Conservation (phyloP, 2,797 vertebrate genomes). For the Spondyliosoma cantharus region DNA sequence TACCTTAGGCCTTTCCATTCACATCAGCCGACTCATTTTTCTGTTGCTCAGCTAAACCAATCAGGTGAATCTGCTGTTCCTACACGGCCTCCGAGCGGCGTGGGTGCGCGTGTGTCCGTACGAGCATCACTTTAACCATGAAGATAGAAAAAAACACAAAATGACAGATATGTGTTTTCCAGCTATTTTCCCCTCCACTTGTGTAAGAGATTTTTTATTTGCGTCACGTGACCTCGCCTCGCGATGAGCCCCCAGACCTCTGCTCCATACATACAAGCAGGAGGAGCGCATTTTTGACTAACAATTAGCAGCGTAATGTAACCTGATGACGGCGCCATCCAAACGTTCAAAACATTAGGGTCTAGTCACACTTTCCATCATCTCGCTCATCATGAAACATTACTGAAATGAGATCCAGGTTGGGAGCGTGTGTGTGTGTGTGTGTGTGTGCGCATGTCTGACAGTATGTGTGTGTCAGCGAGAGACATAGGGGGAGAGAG, state of each 20-base stretch:
- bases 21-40: slow-evolving; percentile 67
- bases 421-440: slow-evolving; percentile 10
- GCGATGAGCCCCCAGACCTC: slow-evolving; percentile 40
- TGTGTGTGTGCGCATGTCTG: slow-evolving; percentile 3
- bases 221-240: slow-evolving; percentile 53
- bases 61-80: slow-evolving; percentile 58
- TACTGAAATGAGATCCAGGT: slow-evolving; percentile 81
- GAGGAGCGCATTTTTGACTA: slow-evolving; percentile 38
- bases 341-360: slow-evolving; percentile 62
- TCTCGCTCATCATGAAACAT: slow-evolving; percentile 89
- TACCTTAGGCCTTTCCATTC: slow-evolving; percentile 64
- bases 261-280: slow-evolving; percentile 29
- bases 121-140: slow-evolving; percentile 9
- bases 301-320: slow-evolving; percentile 60
- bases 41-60: slow-evolving; percentile 66
- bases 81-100: slow-evolving; percentile 6
- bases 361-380: slow-evolving; percentile 85
- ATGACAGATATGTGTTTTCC: slow-evolving; percentile 19
- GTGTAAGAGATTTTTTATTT: slow-evolving; percentile 16
- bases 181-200: slow-evolving; percentile 1
- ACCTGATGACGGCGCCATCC: slow-evolving; percentile 59
- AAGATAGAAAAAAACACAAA: slow-evolving; percentile 14
- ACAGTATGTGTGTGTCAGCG: background rate
- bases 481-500: background rate
- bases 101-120: background rate